phyloP scores from a whole-genome alignment of 2,888 invertebrate genomes.

The Caprella mutica region DNA sequence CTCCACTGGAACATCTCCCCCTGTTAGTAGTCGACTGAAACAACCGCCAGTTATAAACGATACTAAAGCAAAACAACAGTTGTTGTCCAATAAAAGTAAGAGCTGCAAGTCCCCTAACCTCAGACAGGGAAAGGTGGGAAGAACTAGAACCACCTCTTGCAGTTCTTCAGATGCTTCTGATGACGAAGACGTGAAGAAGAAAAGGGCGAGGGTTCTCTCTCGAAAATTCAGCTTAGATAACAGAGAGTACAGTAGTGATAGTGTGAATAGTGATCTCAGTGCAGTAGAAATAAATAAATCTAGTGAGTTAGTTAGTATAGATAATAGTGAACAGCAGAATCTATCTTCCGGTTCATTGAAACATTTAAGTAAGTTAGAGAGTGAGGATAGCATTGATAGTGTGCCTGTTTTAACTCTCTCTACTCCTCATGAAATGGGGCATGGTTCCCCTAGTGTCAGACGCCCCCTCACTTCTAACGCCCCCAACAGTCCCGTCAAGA shows the following conservation, averaged over 20 bases:
- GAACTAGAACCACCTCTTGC: conserved; percentile 71
- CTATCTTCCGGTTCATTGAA: too few relatives aligned
- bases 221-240: conserved; percentile 4
- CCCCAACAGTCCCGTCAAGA: conserved; percentile 9
- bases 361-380: too few relatives aligned
- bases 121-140: too few relatives aligned
- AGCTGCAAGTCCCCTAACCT: neutral
- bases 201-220: conserved; percentile 39
- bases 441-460: neutral
- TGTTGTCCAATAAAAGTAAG: conserved; percentile 1
- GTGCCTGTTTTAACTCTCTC: conserved; percentile 13
- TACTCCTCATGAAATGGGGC: neutral
- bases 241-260: neutral
- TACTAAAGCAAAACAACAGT: neutral
- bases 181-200: conserved; percentile 54
- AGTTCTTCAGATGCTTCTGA: conserved; percentile 91
- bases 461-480: conserved; percentile 24
- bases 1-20: conserved; percentile 14
- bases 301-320: too few relatives aligned
- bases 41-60: neutral
- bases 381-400: neutral
- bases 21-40: neutral
- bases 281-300: too few relatives aligned
- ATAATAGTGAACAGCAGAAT: too few relatives aligned
- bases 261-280: too few relatives aligned